phyloP scores from a whole-genome alignment of 2,113 vertebrate genomes.

The Cebus imitator region DNA sequence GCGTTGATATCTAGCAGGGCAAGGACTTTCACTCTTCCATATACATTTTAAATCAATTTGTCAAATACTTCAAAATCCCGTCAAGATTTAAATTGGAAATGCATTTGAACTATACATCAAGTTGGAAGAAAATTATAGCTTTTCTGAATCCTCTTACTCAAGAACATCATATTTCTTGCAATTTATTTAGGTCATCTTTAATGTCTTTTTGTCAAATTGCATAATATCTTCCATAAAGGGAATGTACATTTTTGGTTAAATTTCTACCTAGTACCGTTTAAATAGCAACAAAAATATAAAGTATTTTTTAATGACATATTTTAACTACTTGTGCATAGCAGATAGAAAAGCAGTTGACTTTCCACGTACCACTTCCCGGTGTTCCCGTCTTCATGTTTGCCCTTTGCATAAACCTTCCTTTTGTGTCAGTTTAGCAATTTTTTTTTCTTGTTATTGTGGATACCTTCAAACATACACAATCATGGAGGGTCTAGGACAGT shows the following conservation, averaged over 20 bases:
- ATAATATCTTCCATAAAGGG: neutral
- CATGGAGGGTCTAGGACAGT: neutral
- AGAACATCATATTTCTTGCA: neutral
- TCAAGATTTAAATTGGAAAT: constrained; percentile 4
- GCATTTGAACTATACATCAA: neutral
- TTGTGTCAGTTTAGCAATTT: neutral
- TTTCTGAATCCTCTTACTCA: constrained; percentile 27
- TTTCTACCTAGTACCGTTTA: neutral
- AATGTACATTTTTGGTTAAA: neutral
- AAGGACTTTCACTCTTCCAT: neutral
- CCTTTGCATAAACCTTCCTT: neutral
- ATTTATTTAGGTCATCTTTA: neutral
- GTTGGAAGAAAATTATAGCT: neutral
- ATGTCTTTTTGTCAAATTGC: neutral
- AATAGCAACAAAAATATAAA: neutral
- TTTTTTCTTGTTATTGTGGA: neutral
- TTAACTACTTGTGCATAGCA: neutral
- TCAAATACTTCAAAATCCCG: constrained; percentile 3
- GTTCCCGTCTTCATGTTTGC: neutral
- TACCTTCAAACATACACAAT: neutral
- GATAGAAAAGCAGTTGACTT: neutral
- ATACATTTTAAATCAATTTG: neutral
- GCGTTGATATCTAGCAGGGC: neutral
- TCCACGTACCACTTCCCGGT: neutral
- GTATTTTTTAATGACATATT: neutral